These are phyloP conservation scores for Rhagologus leucostigma DNA, from an alignment of 2,113 vertebrate species.

Conservation along the genomic window DNA sequence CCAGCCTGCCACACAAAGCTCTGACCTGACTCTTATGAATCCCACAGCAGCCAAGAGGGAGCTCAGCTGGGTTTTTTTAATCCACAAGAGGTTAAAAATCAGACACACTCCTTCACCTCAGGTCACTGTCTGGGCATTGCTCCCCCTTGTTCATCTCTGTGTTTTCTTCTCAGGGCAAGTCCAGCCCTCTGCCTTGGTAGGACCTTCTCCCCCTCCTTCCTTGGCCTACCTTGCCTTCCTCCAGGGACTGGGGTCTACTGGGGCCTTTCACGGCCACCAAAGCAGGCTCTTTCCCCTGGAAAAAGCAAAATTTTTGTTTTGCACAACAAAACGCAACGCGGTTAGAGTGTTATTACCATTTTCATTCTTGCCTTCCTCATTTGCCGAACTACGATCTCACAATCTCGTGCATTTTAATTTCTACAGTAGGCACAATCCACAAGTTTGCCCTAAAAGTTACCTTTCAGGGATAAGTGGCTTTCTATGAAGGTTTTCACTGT, in stretches of 20 bases:
- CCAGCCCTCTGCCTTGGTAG: not conserved
- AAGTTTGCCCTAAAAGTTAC: conserved; percentile 10
- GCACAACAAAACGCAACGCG: not conserved
- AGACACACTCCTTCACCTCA: not conserved
- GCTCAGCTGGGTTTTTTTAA: not conserved
- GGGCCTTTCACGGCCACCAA: not conserved
- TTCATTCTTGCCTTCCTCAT: not conserved
- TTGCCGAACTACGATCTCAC: not conserved
- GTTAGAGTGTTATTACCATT: not conserved
- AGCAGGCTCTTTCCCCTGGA: not conserved
- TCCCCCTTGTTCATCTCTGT: not conserved
- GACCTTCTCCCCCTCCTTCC: not conserved
- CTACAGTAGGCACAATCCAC: not conserved
- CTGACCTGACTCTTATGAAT: not conserved
- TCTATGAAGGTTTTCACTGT: conserved; percentile 26
- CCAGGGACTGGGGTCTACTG: not conserved
- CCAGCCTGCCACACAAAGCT: not conserved
- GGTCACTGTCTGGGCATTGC: not conserved
- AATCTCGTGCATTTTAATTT: not conserved
- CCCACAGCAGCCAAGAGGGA: not conserved
- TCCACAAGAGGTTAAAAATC: not conserved
- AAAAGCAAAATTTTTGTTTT: not conserved
- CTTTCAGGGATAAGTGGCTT: conserved; percentile 11
- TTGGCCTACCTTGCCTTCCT: not conserved
- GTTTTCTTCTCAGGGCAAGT: not conserved